These are phyloP conservation scores for Manis crassicaudata DNA, from an alignment of 2,797 vertebrate genomes.

Conservation along the genomic window DNA sequence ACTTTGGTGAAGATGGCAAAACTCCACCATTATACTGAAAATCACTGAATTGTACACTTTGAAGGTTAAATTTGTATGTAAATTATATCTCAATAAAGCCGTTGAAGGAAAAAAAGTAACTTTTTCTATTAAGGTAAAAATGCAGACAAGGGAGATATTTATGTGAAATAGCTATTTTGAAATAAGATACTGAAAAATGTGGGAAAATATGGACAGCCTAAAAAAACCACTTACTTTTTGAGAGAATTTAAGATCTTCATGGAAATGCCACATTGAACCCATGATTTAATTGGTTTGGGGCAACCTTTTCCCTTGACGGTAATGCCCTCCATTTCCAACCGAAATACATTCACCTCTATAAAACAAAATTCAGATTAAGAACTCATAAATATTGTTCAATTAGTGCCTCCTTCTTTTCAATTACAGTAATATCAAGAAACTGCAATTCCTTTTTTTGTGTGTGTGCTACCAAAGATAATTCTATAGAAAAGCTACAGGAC, in stretches of 20 bases:
- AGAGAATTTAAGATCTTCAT: slow-evolving; percentile 98
- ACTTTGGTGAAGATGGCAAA: not conserved
- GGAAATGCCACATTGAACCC: slow-evolving; percentile 99
- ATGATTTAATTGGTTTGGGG: slow-evolving; percentile 98
- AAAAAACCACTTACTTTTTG: slow-evolving; percentile 91
- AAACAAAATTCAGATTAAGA: slow-evolving; percentile 78
- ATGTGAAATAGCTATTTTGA: not conserved
- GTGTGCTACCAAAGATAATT: not conserved
- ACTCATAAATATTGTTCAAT: not conserved
- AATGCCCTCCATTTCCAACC: slow-evolving; percentile 96
- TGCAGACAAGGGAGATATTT: not conserved
- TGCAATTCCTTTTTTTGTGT: not conserved
- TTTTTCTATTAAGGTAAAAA: slow-evolving; percentile 19
- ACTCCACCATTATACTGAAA: slow-evolving; percentile 1
- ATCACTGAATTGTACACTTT: not conserved
- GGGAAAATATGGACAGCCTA: not conserved
- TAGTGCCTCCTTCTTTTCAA: not conserved
- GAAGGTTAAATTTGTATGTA: not conserved
- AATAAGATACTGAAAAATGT: slow-evolving; percentile 1
- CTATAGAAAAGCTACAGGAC: not conserved
- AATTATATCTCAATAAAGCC: not conserved
- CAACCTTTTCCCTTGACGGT: slow-evolving; percentile 97
- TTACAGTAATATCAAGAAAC: not conserved
- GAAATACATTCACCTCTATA: slow-evolving; percentile 93
- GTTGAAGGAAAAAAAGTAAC: not conserved